Conservation (phyloP, 2,113 vertebrate genomes). For the Crotalus tigris region DNA sequence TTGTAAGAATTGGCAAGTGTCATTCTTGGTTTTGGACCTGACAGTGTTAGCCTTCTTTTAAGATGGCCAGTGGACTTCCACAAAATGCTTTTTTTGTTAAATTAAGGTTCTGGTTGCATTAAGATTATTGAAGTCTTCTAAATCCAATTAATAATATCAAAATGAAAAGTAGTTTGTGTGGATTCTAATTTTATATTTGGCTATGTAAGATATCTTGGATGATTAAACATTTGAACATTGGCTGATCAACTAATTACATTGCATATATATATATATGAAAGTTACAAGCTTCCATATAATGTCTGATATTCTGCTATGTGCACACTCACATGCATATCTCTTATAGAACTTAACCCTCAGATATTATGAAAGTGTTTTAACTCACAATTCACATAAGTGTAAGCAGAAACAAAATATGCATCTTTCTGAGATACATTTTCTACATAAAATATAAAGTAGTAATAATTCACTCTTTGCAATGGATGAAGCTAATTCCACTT, state of each 20-base stretch:
- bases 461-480: background rate
- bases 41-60: background rate
- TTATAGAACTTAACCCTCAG: background rate
- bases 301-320: background rate
- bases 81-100: background rate
- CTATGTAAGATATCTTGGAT: background rate
- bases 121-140: background rate
- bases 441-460: background rate
- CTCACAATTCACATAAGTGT: background rate
- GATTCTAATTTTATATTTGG: background rate
- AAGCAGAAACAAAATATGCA: background rate
- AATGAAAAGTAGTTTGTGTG: background rate
- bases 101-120: background rate
- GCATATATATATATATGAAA: background rate
- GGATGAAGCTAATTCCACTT: background rate
- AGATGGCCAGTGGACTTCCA: background rate
- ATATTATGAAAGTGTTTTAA: background rate
- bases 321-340: background rate
- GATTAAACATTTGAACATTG: background rate
- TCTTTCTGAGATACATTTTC: background rate
- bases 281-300: background rate
- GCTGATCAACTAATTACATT: background rate
- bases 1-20: background rate
- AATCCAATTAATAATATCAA: background rate
- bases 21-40: background rate